Evolutionary conservation across 2,888 invertebrate species (phyloP).

Genomic region (Brenthis hecate): DNA sequence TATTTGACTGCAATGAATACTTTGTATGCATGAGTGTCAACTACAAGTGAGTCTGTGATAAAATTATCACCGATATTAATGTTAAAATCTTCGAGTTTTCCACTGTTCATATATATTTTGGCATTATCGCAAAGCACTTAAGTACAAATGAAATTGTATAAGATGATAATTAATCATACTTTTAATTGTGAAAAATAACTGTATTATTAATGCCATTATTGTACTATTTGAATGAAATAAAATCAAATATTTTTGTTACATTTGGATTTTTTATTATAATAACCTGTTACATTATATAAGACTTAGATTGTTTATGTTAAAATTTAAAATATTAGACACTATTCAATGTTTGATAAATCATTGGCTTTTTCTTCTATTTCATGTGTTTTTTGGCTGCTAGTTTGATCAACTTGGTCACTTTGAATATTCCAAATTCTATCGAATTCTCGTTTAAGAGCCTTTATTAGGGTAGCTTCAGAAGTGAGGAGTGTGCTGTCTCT

Average conservation of each 20-base stretch:
- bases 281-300: constrained; percentile 20
- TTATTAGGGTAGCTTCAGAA: constrained; percentile 52
- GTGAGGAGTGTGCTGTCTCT: constrained; percentile 58
- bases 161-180: constrained; percentile 37
- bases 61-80: constrained; percentile 40
- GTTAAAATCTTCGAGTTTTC: constrained; percentile 30
- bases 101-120: constrained; percentile 33
- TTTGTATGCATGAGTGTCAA: constrained; percentile 33
- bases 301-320: constrained; percentile 1
- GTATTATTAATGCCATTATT: constrained; percentile 47
- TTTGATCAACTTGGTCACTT: constrained; percentile 7
- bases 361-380: background rate
- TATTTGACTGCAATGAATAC: constrained; percentile 25
- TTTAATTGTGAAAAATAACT: constrained; percentile 42
- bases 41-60: constrained; percentile 47
- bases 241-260: constrained; percentile 74
- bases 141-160: constrained; percentile 65
- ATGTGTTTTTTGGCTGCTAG: background rate
- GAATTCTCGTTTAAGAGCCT: constrained; percentile 57
- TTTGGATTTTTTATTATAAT: constrained; percentile 55
- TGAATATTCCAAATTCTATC: constrained; percentile 57
- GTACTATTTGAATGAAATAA: constrained; percentile 64
- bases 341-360: background rate
- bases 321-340: background rate
- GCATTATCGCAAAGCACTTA: constrained; percentile 59